Evolutionary conservation across 2,888 invertebrate genomes (phyloP), one percentile per base, ranked within the genome.

Genomic region (Drosophila borborema): DNA sequence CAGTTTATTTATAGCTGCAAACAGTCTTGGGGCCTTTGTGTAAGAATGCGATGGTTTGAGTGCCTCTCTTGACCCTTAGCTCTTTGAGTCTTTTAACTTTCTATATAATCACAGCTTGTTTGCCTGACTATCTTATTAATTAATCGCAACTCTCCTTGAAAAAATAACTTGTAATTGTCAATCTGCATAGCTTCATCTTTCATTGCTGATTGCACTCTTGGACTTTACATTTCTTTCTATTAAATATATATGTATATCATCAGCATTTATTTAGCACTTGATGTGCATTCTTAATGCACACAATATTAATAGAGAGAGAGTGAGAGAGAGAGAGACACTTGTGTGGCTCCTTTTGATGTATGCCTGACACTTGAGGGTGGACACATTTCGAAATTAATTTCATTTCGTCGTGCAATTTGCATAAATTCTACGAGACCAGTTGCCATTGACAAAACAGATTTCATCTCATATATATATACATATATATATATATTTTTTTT

Each of bases 371-470:
- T 86, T 82, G 81, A 83, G 88, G 86, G 81, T 88, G 88, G 80
- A 88, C 80, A 83, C 82, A 86, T 88, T 86, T 79, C 74, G 51
- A 77, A 86, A 86, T 88, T 86, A 88, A 86, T 81, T 81, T 78
- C 64, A 68, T 77, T 76, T 74, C 34, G 69, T 65, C 54, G 51
- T 78, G 65, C 20, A 78, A 81, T 88, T 86, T 86, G 88, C 86
- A 86, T 86, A 83, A 80, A 80, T 80, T 80, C 69, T 73, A 64
- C 54, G 49, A 46, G 56, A 58, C 72, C 69, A 59, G 58, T 79
- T 70, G 64, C 62, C 77, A 81, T 79, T 81, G 77, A 80, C 77
- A 74, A 55, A 77, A 72, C 66, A 71, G 81, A 75, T 77, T 82
- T 54, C 4, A 55, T 18, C 28, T 55, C 55, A 18, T 31, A 16